Base-by-base conservation (phyloP, 1,140 invertebrate species). In the Drosophila ananassae region DNA sequence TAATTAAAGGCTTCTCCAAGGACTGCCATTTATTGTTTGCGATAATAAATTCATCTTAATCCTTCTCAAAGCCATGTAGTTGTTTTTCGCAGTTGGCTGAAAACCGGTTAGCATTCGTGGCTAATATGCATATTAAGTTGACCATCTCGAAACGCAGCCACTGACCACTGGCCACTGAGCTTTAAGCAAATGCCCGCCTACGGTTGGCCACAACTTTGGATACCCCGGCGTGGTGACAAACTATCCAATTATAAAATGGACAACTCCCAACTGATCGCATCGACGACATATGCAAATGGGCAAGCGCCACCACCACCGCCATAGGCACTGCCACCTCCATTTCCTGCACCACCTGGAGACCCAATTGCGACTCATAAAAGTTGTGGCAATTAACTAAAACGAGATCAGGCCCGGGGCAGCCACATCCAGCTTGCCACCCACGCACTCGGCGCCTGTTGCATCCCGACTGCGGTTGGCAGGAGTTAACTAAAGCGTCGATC, bases 401-500 rank as follows among this genome's bases (percentile, higher is more conserved):
- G 51, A 89, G 79, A 89, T 83, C 76, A 73, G 46, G 32, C 46
- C 24, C 44, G 39, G 63, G 13, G 21, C 39, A 51, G 8, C 13
- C 8, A 28, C 32, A 58, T 37, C 30, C 53, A 50, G 1, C 22
- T n/a, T 5, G 68, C 83, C 83, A 83, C 83, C 83, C 84, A 89
- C 83, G 79, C 84, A 83, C 62, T 52, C 51, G 67, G 67, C 66
- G 66, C 63, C 66, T 67, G 63, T 37, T 37, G 10, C 34, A 37
- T 37, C 34, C 50, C 68, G 39, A 55, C 66, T 69, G 66, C 63
- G 64, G 55, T 61, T 53, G 69, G 58, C 50, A 51, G 69, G 60
- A 82, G 83, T 83, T 89, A 89, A 89, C 83, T 89, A 74, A 89
- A 89, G 73, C 83, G 84, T 89, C 59, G 83, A 89, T 89, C 84